Percentiles rank a stretch among this genome's conserved stretches.
Evolutionary conservation across 2,113 vertebrate species (phyloP).

Genomic region (Scolopax mira): DNA sequence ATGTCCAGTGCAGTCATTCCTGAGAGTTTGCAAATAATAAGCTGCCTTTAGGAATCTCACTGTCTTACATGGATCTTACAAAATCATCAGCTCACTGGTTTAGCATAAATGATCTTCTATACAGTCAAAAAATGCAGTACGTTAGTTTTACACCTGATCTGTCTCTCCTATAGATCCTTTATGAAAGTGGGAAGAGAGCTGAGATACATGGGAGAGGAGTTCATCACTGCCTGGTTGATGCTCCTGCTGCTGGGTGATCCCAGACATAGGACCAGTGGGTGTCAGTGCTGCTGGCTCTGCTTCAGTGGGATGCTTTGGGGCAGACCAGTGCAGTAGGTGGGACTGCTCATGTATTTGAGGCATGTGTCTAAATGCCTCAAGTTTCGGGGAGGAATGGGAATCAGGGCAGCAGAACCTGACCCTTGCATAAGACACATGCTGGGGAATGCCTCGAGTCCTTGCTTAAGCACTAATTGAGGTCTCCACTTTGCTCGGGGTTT

Average conservation of each 20-base stretch:
- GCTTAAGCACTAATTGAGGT: constrained; percentile 49
- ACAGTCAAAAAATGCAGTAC: not conserved
- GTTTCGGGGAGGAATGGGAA: constrained; percentile 55
- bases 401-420: constrained; percentile 50
- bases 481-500: not conserved
- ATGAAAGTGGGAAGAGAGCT: not conserved
- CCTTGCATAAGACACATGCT: not conserved
- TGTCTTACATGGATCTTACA: fast-evolving
- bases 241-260: not conserved
- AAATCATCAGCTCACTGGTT: not conserved
- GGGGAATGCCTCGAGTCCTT: constrained; percentile 37
- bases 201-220: fast-evolving
- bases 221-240: too few species aligned
- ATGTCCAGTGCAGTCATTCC: not conserved
- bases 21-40: not conserved
- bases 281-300: not conserved
- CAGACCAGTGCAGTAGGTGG: not conserved
- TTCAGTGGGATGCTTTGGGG: not conserved
- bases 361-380: constrained; percentile 14
- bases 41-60: not conserved
- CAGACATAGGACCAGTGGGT: not conserved
- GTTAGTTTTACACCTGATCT: not conserved
- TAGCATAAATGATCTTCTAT: not conserved
- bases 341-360: not conserved
- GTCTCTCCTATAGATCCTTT: not conserved